Conservation (phyloP, 1,140 invertebrate species). For the Sitodiplosis mosellana region DNA sequence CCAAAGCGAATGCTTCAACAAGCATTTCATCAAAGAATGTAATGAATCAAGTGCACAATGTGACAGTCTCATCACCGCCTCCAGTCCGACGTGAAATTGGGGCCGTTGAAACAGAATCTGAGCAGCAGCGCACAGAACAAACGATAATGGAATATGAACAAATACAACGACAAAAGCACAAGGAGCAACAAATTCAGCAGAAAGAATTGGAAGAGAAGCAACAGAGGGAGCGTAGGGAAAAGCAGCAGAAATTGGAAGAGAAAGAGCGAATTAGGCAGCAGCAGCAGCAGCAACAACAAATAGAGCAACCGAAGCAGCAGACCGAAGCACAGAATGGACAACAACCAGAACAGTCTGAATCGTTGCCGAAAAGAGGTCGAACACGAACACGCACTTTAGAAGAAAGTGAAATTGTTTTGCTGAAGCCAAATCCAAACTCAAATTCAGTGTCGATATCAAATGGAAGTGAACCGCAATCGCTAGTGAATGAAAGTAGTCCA, state of each 20-base stretch:
- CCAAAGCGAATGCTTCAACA: not conserved
- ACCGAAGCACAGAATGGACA: not conserved
- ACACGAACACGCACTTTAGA: slow-evolving; percentile 13
- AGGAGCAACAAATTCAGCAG: not conserved
- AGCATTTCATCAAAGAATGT: slow-evolving; percentile 15
- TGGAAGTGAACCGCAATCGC: not conserved
- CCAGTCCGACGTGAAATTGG: slow-evolving; percentile 11
- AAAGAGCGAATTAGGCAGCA: too few relatives aligned
- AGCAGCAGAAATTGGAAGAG: not conserved
- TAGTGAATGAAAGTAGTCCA: not conserved
- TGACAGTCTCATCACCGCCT: slow-evolving; percentile 23
- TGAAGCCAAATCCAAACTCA: slow-evolving; percentile 11
- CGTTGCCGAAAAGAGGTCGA: slow-evolving; percentile 4
- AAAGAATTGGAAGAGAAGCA: not conserved
- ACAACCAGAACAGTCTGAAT: slow-evolving; percentile 8
- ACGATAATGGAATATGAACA: too few relatives aligned
- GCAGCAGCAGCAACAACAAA: not conserved
- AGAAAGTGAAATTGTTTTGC: slow-evolving; percentile 19
- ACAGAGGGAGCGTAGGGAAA: slow-evolving; percentile 1
- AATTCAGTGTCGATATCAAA: not conserved
- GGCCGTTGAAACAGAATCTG: not conserved
- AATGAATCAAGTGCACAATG: slow-evolving; percentile 20
- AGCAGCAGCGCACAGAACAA: too few relatives aligned
- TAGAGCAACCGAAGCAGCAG: slow-evolving; percentile 7
- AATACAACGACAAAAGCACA: too few relatives aligned